phyloP scores from a whole-genome alignment of 2,888 invertebrate species.

The Scaptomyza cyrtandrae region DNA sequence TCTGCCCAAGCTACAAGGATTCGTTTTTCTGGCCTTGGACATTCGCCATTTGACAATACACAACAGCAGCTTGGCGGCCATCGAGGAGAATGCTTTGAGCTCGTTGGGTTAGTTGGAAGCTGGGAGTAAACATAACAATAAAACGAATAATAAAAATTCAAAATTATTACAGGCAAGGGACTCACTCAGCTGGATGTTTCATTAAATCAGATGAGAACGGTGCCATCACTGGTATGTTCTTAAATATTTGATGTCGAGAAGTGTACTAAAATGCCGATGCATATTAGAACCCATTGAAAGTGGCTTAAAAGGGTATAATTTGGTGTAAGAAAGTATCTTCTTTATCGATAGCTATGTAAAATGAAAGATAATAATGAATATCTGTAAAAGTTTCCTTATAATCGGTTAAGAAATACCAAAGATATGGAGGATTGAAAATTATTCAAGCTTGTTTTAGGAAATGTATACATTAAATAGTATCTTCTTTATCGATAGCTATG shows the following conservation, averaged over 20 bases:
- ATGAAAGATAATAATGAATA: background rate
- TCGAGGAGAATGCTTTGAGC: slow-evolving; percentile 94
- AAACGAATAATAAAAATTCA: background rate
- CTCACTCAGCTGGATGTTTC: slow-evolving; percentile 95
- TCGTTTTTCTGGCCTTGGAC: slow-evolving; percentile 93
- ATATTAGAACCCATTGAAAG: no score
- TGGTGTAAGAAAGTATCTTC: no score
- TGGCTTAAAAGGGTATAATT: no score
- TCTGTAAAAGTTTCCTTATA: no score
- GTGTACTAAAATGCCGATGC: no score
- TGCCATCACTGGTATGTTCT: slow-evolving; percentile 87
- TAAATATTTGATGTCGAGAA: no score
- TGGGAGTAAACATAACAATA: background rate
- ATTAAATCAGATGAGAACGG: slow-evolving; percentile 91
- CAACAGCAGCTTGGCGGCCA: slow-evolving; percentile 93
- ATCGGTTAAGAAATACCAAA: no score
- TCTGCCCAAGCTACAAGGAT: slow-evolving; percentile 92
- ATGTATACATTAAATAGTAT: no score
- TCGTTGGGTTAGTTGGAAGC: slow-evolving; percentile 89
- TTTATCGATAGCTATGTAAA: background rate
- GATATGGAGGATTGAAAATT: no score
- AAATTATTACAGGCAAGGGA: slow-evolving; percentile 88
- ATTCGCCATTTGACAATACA: slow-evolving; percentile 95
- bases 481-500: no score
- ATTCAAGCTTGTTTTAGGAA: no score